phyloP scores from a whole-genome alignment of 2,888 invertebrate genomes.

The Morinoia aosen region DNA sequence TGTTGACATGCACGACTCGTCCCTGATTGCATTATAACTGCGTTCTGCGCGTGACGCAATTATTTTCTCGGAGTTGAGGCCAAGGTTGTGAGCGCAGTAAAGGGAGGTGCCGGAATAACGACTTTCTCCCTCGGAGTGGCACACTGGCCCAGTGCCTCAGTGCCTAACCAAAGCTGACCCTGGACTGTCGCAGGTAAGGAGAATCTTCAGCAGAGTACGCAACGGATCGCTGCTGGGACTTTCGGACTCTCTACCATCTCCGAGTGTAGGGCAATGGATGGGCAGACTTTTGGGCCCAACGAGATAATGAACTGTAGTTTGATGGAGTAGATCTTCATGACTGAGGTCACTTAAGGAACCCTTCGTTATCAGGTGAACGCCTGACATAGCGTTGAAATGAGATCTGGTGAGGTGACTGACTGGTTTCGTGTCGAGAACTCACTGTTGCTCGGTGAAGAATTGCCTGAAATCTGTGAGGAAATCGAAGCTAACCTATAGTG shows the following conservation, averaged over 20 bases:
- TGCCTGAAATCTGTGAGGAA: neutral
- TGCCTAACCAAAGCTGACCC: neutral
- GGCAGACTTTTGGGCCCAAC: too few species aligned
- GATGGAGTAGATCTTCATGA: too few species aligned
- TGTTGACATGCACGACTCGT: neutral
- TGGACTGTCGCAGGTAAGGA: neutral
- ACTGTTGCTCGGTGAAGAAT: neutral
- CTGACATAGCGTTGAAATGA: neutral
- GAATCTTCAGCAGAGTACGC: neutral
- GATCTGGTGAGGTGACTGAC: neutral
- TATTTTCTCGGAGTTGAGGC: neutral
- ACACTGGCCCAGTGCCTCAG: constrained; percentile 49
- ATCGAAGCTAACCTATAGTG: neutral
- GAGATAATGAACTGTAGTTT: too few species aligned
- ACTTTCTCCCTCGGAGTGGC: constrained; percentile 32
- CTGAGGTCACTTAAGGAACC: too few species aligned
- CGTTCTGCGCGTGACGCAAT: neutral
- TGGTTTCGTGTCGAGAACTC: neutral
- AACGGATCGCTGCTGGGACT: neutral
- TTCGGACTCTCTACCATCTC: too few species aligned
- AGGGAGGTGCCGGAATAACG: neutral
- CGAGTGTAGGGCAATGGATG: neutral
- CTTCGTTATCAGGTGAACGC: too few species aligned
- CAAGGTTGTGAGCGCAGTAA: neutral
- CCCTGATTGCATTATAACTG: neutral